A percentile compares a stretch with the other conserved stretches of the same genome.
These are phyloP conservation scores for Tetraneura akinire DNA, from an alignment of 1,140 invertebrate genomes.

Conservation along the genomic window DNA sequence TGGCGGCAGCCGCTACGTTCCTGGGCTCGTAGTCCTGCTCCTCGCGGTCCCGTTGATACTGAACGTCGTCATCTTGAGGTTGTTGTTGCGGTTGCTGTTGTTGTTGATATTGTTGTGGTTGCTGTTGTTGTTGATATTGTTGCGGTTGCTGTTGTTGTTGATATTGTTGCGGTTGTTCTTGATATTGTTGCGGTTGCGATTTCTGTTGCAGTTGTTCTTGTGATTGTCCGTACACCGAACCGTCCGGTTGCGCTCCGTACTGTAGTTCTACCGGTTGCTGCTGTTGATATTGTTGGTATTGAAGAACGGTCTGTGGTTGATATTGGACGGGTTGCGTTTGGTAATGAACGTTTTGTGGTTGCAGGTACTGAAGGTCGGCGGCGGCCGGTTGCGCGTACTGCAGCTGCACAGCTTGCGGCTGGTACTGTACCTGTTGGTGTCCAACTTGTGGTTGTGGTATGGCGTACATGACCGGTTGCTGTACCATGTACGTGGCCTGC, in stretches of 20 bases:
- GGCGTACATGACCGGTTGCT: slow-evolving; percentile 19
- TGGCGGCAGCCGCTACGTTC: neutral
- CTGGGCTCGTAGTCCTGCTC: slow-evolving; percentile 43
- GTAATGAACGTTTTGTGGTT: neutral
- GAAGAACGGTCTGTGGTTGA: neutral
- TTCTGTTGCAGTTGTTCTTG: slow-evolving; percentile 27
- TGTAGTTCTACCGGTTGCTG: slow-evolving; percentile 24
- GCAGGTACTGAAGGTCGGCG: neutral
- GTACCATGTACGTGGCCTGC: neutral
- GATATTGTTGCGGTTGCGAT: neutral
- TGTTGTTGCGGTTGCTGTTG: neutral
- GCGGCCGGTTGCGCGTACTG: slow-evolving; percentile 18
- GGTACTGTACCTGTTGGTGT: neutral
- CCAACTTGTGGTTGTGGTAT: slow-evolving; percentile 18
- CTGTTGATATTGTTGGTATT: neutral
- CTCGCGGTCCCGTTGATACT: slow-evolving; percentile 51
- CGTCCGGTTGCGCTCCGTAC: neutral
- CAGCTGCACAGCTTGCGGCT: neutral
- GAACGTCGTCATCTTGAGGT: slow-evolving; percentile 55
- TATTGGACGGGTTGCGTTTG: slow-evolving; percentile 9
- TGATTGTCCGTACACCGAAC: too few species aligned
- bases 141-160: slow-evolving; percentile 47
- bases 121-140: slow-evolving; percentile 8
- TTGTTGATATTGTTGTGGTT: neutral
- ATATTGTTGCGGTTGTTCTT: slow-evolving; percentile 51